Evolutionary conservation across 2,113 vertebrate species (phyloP).

Genomic region (Zosterops borbonicus): DNA sequence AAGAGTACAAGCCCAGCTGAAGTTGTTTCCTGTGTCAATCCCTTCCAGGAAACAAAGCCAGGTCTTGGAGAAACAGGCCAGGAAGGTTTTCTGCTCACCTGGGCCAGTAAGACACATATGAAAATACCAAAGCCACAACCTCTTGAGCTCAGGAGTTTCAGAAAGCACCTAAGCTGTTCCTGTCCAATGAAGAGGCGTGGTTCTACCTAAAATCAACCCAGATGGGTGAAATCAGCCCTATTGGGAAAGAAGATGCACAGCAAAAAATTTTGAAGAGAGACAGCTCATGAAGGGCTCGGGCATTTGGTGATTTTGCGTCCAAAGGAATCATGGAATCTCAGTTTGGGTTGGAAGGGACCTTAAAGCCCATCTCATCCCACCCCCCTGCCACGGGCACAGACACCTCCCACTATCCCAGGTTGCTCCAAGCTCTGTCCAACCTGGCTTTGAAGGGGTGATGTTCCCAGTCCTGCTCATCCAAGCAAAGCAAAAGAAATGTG

Average conservation of each 20-base stretch:
- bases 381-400: accelerated
- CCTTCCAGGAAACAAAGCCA: neutral
- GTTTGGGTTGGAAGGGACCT: neutral
- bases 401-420: neutral
- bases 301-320: neutral
- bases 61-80: neutral
- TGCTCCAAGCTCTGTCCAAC: neutral
- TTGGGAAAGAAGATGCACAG: neutral
- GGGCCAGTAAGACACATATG: neutral
- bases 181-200: neutral
- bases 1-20: neutral
- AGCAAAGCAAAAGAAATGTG: neutral
- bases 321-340: neutral
- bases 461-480: neutral
- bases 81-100: neutral
- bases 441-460: neutral
- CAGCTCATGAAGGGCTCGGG: neutral
- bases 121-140: neutral
- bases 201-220: neutral
- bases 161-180: neutral
- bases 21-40: neutral
- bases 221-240: neutral
- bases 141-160: neutral
- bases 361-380: neutral
- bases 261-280: neutral